These are phyloP conservation scores for Halcyon leucocephala DNA, from an alignment of 2,797 vertebrate genomes.

Conservation along the genomic window DNA sequence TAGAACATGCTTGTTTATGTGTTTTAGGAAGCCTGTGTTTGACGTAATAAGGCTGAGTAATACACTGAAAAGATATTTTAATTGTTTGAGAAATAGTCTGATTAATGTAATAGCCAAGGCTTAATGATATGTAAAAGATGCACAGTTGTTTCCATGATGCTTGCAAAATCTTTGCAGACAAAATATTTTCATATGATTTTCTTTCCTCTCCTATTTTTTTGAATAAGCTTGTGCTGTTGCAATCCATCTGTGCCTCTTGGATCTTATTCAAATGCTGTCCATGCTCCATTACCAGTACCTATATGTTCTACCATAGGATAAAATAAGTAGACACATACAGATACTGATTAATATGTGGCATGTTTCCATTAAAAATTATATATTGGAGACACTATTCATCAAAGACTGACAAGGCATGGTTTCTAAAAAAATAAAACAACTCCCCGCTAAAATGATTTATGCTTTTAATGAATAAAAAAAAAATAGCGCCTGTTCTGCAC, in stretches of 20 bases:
- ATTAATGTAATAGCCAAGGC: background rate
- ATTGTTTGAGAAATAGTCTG: conserved; percentile 3
- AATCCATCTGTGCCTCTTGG: conserved; percentile 1
- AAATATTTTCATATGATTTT: background rate
- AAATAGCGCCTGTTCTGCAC: accelerated
- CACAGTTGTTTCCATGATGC: background rate
- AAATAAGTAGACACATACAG: background rate
- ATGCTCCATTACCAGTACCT: background rate
- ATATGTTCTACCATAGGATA: background rate
- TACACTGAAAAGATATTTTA: background rate
- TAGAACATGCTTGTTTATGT: background rate
- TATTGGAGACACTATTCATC: background rate
- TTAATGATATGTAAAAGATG: background rate
- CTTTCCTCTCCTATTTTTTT: background rate
- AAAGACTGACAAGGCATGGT: background rate
- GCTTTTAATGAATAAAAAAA: background rate
- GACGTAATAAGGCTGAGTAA: background rate
- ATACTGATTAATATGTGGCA: background rate
- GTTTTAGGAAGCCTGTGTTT: background rate
- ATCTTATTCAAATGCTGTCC: background rate
- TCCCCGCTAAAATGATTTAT: background rate
- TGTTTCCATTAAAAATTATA: background rate
- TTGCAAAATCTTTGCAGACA: background rate
- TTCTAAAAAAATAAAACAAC: background rate
- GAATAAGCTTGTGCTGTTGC: background rate